These are phyloP conservation scores for Brotula barbata DNA, from an alignment of 2,797 vertebrate species.

Conservation along the genomic window DNA sequence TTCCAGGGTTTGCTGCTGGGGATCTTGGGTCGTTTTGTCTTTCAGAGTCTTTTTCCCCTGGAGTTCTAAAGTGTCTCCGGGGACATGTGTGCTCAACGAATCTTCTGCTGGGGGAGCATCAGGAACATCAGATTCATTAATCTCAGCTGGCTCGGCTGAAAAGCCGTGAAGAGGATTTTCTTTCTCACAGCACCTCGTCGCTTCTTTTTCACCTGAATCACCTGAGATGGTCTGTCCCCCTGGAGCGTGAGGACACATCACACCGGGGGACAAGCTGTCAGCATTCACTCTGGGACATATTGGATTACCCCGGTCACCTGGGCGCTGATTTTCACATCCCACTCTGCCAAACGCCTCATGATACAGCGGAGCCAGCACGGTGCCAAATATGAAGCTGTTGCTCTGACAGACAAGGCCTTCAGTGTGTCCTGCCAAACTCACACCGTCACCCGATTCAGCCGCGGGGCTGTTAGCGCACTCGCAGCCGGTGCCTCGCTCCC, in stretches of 20 bases:
- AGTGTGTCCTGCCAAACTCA: slow-evolving; percentile 3
- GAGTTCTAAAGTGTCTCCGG: slow-evolving; percentile 13
- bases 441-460: slow-evolving; percentile 8
- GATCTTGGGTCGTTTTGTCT: slow-evolving; percentile 16
- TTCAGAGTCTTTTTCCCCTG: slow-evolving; percentile 39
- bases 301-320: slow-evolving; percentile 27
- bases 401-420: slow-evolving; percentile 21
- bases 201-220: slow-evolving; percentile 20
- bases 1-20: slow-evolving; percentile 10
- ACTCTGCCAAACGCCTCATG: slow-evolving; percentile 64
- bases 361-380: slow-evolving; percentile 73
- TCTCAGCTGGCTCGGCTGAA: slow-evolving; percentile 18
- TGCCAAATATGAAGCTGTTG: slow-evolving; percentile 65
- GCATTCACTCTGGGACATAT: slow-evolving; percentile 7
- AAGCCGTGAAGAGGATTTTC: background rate
- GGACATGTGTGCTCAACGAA: slow-evolving; percentile 12
- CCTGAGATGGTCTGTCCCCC: slow-evolving; percentile 18
- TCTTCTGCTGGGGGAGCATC: slow-evolving; percentile 22
- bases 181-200: background rate
- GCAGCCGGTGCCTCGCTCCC: background rate
- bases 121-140: slow-evolving; percentile 15
- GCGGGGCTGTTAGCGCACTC: background rate
- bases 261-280: slow-evolving; percentile 19
- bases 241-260: slow-evolving; percentile 16
- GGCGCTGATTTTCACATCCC: slow-evolving; percentile 47